A percentile compares a stretch with the other conserved stretches of the same genome.
phyloP scores from a whole-genome alignment of 2,888 invertebrate species.

The Diadegma fenestrale region DNA sequence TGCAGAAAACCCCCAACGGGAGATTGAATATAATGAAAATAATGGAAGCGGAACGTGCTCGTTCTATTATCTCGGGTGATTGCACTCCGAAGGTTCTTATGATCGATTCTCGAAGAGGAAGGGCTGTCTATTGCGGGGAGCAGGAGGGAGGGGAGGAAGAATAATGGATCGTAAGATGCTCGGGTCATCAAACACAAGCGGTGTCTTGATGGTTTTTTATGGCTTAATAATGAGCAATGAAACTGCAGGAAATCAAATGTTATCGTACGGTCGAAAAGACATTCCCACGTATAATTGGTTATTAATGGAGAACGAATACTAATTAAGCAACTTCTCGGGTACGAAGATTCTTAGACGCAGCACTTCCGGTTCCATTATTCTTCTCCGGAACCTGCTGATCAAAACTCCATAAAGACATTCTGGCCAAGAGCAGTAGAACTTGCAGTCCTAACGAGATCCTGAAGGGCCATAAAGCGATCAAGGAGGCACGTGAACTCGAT shows the following conservation, averaged over 20 bases:
- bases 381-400: not conserved
- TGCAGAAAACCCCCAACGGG: not conserved
- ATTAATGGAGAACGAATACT: not conserved
- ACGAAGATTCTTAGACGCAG: not conserved
- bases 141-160: not conserved
- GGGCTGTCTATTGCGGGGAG: not conserved
- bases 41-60: not conserved
- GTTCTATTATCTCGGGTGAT: not conserved
- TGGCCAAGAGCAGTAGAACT: too few relatives aligned
- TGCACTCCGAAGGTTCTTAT: not conserved
- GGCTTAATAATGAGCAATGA: not conserved
- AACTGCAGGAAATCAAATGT: not conserved
- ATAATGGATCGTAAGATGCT: not conserved
- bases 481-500: too few relatives aligned
- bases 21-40: not conserved
- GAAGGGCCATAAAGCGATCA: too few relatives aligned
- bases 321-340: not conserved
- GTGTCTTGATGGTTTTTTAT: not conserved
- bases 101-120: not conserved
- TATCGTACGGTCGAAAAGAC: not conserved
- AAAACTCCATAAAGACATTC: too few relatives aligned
- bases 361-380: not conserved
- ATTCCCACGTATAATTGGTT: not conserved
- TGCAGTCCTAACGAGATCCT: too few relatives aligned
- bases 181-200: conserved; percentile 3